A percentile compares a stretch with the other conserved stretches of the same genome.
These are phyloP conservation scores for Podilymbus podiceps DNA, from an alignment of 2,113 vertebrate species.

Conservation along the genomic window DNA sequence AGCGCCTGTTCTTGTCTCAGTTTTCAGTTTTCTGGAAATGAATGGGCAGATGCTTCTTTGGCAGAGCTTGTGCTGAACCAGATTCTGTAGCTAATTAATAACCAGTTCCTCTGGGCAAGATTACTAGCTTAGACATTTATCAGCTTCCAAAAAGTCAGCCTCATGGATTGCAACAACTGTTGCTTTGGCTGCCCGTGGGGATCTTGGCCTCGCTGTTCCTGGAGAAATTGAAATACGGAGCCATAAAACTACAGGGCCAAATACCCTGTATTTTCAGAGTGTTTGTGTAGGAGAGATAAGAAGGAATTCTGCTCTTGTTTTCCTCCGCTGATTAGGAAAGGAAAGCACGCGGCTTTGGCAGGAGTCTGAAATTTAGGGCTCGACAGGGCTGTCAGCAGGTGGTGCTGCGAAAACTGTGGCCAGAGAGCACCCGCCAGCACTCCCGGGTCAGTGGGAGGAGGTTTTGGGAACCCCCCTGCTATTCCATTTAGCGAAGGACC, in stretches of 20 bases:
- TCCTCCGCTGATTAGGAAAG: not conserved
- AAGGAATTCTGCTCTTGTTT: not conserved
- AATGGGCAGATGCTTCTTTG: not conserved
- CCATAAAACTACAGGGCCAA: not conserved
- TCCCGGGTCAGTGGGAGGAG: not conserved
- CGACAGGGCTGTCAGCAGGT: not conserved
- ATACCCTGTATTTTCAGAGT: not conserved
- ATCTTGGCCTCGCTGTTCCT: not conserved
- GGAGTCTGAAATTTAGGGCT: not conserved
- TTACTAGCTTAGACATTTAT: not conserved
- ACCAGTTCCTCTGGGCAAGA: not conserved
- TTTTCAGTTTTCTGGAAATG: not conserved
- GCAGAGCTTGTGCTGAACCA: not conserved
- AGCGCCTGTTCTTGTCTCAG: not conserved
- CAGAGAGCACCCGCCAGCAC: not conserved
- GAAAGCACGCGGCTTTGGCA: not conserved
- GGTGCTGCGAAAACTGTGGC: not conserved
- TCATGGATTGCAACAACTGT: not conserved
- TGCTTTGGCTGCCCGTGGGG: not conserved
- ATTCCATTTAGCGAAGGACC: accelerated
- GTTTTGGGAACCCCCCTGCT: not conserved
- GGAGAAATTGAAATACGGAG: not conserved
- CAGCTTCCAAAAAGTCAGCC: not conserved
- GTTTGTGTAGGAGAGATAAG: not conserved
- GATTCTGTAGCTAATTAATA: not conserved